Evolutionary conservation across 2,888 invertebrate genomes (phyloP), one percentile per base, ranked within the genome.

Genomic region (Polydrusus pterygomalis): DNA sequence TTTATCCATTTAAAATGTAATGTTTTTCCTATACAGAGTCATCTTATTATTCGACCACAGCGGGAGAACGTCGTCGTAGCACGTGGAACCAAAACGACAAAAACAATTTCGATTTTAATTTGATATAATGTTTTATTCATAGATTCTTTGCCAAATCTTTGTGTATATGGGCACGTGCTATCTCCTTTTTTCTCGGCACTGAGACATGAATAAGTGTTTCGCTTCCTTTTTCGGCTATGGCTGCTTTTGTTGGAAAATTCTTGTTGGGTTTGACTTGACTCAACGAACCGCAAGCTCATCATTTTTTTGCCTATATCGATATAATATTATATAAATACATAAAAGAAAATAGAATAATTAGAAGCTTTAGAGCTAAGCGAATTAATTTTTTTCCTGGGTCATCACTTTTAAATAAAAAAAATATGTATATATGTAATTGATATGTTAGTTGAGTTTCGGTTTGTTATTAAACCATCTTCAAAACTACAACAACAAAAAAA

Each of bases 141-240:
- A 74, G 79, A 78, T 77, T 77, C 77, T 74, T 77, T 67, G 77
- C 81, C 82, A 79, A 83, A 83, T 81, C 81, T 82, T 78, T 72
- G 77, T 81, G 78, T 79, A 80, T 82, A 83, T 82, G 82, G 82
- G 80, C 83, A 83, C 82, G 83, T 81, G 83, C 83, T 69, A 45
- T 71, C 58, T 43, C 47, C 47, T 74, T 77, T 77, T 77, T 77
- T 74, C 65, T 15, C 68, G 25, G 38, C 71, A 70, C 67, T 60
- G 67, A 47, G 62, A 74, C 77, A 65, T 74, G 74, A 70, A 73
- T 77, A 73, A 77, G 77, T 74, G 70, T 77, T 74, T 74, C 70
- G 70, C 34, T 77, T 74, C 74, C 77, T 70, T 77, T 77, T 77
- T 77, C 49, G 74, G 77, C 47, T 45, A 65, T 13, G 38, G 63